Evolutionary conservation across 2,113 vertebrate species (phyloP), one percentile per base, ranked within the genome.

Genomic region (Ochotona curzoniae): DNA sequence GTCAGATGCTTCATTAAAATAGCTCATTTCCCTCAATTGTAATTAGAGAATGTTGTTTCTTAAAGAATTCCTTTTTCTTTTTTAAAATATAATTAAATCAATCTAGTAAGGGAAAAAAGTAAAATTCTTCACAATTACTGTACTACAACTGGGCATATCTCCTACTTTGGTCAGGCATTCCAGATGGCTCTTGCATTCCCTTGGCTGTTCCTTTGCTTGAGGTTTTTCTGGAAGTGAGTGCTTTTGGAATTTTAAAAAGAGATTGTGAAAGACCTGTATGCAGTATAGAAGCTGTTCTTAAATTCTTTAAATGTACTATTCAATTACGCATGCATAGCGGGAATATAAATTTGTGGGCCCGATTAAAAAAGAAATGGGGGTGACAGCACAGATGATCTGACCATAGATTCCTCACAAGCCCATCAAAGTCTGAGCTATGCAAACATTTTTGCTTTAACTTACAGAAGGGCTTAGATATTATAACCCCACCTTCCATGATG

Each of bases 11-110:
- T 76, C 75, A 18, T 91, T 93, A 89, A 76, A 93, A 84, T 89
- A 79, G 13, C 23, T 57, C 26, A 21, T 54, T 82, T 54, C n/a
- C 35, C 32, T 70, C 38, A 87, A 44, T 75, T 60, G 63, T 4
- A 89, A 83, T 14, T 66, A 51, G 32, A 91, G 57, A 73, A 74
- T 1, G 7, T 51, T 71, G 13, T 47, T 64, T 71, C 81, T 93
- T 87, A 93, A 74, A 17, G n/a, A 25, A 60, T 49, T 93, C 79
- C 66, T 60, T 23, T 51, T 63, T 69, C 20, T 30, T 67, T 75
- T 76, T 82, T 63, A 83, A 84, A 91, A 64, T 70, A 63, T 75
- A 93, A 91, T 95, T 89, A 96, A 94, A 84, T 83, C 57, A 84
- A 91, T 14, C 44, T 54, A 75, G 26, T 49, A 90, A 60, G 57